Base-by-base conservation (phyloP, 2,888 invertebrate species). In the Xestia sexstrigata region DNA sequence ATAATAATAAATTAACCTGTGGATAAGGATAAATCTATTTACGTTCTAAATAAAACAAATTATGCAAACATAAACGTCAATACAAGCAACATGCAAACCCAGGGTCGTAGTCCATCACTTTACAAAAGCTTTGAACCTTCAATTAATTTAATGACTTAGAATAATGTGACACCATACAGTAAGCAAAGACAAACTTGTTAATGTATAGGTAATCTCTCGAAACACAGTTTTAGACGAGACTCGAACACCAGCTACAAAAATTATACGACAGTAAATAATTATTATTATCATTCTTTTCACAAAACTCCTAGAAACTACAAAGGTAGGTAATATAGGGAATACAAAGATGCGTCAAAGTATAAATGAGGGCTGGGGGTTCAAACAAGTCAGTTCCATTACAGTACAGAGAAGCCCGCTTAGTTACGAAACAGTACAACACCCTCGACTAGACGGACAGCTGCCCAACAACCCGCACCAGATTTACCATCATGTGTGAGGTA, bases 391-490 rank as follows among this genome's bases (percentile, higher is more conserved):
- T 89, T 91, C 93, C 90, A 93, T 92, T 93, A 92, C 93, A 93
- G 93, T 90, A 93, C 70, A 76, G 69, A 75, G 89, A 90, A 75
- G 67, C 88, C 90, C 89, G 73, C 91, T 93, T 85, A 92, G 92
- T 90, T 88, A 91, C 88, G 89, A 90, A 60, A 89, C 83, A 87
- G 73, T 70, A 89, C 83, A 88, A 86, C 71, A 82, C 82, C 82
- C 82, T 79, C 70, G 81, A 76, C 67, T 76, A 83, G 84, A 85
- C 87, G 87, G 78, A 89, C 86, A 91, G 91, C 95, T 93, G 93
- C 94, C 95, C 94, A 94, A 93, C 92, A 93, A 89, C 89, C 89
- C 83, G 86, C 89, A 89, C 89, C 91, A 87, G 81, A 89, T 85
- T 92, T 94, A 93, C 93, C 92, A 85, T 89, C 82, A 84, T 82